Evolutionary conservation across 2,888 invertebrate genomes (phyloP).

Genomic region (Cataglyphis albicans): DNA sequence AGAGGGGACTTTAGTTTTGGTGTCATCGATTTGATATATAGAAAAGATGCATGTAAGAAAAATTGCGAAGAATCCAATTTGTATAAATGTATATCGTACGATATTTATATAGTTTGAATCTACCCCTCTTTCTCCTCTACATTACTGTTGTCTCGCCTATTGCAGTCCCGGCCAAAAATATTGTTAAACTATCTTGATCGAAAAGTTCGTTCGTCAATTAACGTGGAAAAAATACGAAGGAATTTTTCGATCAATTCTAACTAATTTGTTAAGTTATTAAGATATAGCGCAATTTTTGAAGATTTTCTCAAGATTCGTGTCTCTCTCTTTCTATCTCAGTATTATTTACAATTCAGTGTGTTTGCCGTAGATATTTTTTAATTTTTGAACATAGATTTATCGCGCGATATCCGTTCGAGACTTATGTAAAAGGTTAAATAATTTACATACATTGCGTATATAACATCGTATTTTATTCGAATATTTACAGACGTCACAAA

Average conservation of each 20-base stretch:
- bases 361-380: conserved; percentile 33
- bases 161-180: conserved; percentile 13
- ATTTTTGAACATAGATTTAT: conserved; percentile 28
- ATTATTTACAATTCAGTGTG: conserved; percentile 43
- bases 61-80: neutral
- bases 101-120: neutral
- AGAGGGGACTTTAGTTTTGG: neutral
- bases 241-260: conserved; percentile 35
- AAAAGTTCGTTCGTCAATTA: conserved; percentile 39
- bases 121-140: neutral
- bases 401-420: conserved; percentile 20
- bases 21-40: neutral
- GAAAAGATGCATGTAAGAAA: neutral
- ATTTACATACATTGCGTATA: conserved; percentile 1
- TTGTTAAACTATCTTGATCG: conserved; percentile 16
- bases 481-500: conserved; percentile 32
- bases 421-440: conserved; percentile 38
- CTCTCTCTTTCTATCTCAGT: conserved; percentile 29
- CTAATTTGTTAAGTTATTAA: conserved; percentile 37
- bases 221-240: neutral
- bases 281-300: conserved; percentile 22
- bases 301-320: conserved; percentile 25
- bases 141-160: conserved; percentile 12
- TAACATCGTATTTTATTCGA: conserved; percentile 33
- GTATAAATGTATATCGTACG: neutral